Percentiles rank a stretch among this genome's conserved stretches.
These are phyloP conservation scores for Pyxicephalus adspersus DNA, from an alignment of 2,113 vertebrate genomes.

Conservation along the genomic window DNA sequence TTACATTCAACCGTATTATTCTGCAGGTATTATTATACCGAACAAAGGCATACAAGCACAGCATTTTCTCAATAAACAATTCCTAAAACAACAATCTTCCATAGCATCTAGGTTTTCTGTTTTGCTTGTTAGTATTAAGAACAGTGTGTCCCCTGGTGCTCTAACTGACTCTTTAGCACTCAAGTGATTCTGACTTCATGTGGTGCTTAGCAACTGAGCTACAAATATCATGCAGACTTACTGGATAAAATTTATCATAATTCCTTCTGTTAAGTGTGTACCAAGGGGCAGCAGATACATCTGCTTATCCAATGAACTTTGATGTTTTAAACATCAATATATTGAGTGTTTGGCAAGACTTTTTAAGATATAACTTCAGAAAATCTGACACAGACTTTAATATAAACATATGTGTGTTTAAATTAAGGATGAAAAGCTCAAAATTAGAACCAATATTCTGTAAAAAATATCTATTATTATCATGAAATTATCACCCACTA, in stretches of 20 bases:
- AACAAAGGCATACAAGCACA: conserved; percentile 5
- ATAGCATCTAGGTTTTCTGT: conserved; percentile 6
- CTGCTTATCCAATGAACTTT: background rate
- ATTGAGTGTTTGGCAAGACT: background rate
- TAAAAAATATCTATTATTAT: no score
- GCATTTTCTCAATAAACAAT: background rate
- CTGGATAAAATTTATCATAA: conserved; percentile 43
- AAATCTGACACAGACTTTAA: background rate
- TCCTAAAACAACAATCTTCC: conserved; percentile 3
- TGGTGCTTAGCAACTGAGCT: conserved; percentile 63
- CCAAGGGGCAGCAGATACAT: conserved; percentile 14
- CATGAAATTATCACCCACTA: no score
- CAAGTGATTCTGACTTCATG: conserved; percentile 66
- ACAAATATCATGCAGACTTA: conserved; percentile 34
- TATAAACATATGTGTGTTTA: no score
- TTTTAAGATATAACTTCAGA: background rate
- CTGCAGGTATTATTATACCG: conserved; percentile 1
- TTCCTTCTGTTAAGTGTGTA: background rate
- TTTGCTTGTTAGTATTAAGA: conserved; percentile 7
- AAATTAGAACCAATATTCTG: no score
- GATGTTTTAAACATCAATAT: background rate
- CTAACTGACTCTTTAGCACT: conserved; percentile 63
- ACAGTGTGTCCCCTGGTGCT: conserved; percentile 42
- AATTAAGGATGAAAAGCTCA: no score
- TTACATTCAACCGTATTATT: background rate